Conservation (phyloP, 2,797 vertebrate genomes). For the Myripristis jacobus region DNA sequence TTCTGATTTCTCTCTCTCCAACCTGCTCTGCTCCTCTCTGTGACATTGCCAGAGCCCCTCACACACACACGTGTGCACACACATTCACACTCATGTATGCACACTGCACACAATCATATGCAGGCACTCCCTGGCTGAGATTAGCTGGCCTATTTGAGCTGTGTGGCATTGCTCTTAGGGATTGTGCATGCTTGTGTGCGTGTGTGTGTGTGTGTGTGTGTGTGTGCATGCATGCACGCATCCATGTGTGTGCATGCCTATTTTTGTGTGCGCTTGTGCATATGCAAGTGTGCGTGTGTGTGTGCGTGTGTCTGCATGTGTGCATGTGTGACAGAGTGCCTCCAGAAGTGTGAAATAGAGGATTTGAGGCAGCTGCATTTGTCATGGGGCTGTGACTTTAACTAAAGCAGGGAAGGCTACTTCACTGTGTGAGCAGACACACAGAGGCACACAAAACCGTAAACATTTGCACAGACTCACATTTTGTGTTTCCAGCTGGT, state of each 20-base stretch:
- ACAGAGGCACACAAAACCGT: not conserved
- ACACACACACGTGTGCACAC: conserved; percentile 22
- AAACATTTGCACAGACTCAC: no score
- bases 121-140: conserved; percentile 65
- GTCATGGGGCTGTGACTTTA: conserved; percentile 71
- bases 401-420: conserved; percentile 43
- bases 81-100: not conserved
- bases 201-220: conserved; percentile 41
- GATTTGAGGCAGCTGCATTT: conserved; percentile 73
- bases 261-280: not conserved
- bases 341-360: conserved; percentile 73
- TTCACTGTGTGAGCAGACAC: not conserved
- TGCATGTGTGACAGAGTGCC: conserved; percentile 51
- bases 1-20: conserved; percentile 57
- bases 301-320: conserved; percentile 24
- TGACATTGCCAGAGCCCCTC: conserved; percentile 73
- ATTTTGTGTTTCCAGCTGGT: not conserved
- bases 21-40: conserved; percentile 49
- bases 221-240: conserved; percentile 10
- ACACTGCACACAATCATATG: conserved; percentile 41
- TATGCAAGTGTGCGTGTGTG: not conserved
- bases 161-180: conserved; percentile 69
- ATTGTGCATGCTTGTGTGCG: conserved; percentile 60
- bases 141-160: conserved; percentile 79
- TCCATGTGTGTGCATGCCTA: conserved; percentile 33